phyloP scores from a whole-genome alignment of 2,113 vertebrate genomes.

The Perca flavescens region DNA sequence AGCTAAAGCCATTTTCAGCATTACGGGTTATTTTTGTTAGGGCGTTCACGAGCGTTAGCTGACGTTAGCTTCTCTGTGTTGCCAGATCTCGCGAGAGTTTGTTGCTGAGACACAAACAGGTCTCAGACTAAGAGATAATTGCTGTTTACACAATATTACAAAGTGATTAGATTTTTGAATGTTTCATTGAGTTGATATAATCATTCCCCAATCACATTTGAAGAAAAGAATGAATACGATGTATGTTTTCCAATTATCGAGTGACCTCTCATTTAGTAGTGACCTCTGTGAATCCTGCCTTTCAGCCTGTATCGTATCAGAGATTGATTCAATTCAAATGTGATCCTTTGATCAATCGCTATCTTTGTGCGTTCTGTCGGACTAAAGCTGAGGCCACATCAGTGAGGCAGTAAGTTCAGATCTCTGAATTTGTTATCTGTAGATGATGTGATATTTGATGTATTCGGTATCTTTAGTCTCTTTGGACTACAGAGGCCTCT shows the following conservation, averaged over 20 bases:
- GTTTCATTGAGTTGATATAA: background rate
- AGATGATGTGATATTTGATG: conserved; percentile 1
- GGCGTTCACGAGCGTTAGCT: no score
- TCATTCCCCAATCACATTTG: background rate
- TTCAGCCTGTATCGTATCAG: background rate
- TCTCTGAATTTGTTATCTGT: background rate
- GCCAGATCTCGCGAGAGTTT: no score
- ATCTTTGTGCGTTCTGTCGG: background rate
- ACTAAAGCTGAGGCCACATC: background rate
- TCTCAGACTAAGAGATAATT: no score
- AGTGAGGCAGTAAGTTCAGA: conserved; percentile 9
- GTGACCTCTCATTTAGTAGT: no score
- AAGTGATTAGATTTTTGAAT: background rate
- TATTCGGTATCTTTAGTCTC: background rate
- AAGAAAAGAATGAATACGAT: background rate
- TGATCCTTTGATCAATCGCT: conserved; percentile 15
- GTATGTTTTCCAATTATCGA: background rate
- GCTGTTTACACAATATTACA: background rate
- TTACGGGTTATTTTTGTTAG: no score
- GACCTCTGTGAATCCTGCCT: conserved; percentile 14
- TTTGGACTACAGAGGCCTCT: background rate
- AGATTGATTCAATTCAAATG: conserved; percentile 4
- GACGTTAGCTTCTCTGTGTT: no score
- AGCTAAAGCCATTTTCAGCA: no score
- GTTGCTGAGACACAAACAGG: no score